Conservation (phyloP, 2,113 vertebrate genomes). For the Boleophthalmus pectinirostris region DNA sequence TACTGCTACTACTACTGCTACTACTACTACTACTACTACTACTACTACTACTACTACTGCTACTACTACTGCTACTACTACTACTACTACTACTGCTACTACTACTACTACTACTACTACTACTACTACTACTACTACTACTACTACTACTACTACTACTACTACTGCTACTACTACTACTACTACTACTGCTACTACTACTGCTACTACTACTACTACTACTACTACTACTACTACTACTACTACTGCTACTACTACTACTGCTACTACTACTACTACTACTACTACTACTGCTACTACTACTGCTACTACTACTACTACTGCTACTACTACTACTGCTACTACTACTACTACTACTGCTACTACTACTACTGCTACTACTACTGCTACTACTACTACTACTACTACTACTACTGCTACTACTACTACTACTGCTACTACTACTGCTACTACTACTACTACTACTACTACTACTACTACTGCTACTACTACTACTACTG, state of each 20-base stretch:
- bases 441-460: not conserved
- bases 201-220: not conserved
- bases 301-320: not conserved
- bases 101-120: not conserved
- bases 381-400: not conserved
- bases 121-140: not conserved
- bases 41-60: not conserved
- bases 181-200: not conserved
- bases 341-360: not conserved
- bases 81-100: not conserved
- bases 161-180: not conserved
- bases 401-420: not conserved
- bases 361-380: not conserved
- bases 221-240: no score
- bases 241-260: not conserved
- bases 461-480: no score
- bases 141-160: not conserved
- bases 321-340: not conserved
- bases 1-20: not conserved
- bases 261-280: not conserved
- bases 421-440: not conserved
- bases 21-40: not conserved
- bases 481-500: not conserved
- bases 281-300: not conserved
- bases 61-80: not conserved